Base-by-base conservation (phyloP, 2,113 vertebrate genomes). In the Cynocephalus volans region DNA sequence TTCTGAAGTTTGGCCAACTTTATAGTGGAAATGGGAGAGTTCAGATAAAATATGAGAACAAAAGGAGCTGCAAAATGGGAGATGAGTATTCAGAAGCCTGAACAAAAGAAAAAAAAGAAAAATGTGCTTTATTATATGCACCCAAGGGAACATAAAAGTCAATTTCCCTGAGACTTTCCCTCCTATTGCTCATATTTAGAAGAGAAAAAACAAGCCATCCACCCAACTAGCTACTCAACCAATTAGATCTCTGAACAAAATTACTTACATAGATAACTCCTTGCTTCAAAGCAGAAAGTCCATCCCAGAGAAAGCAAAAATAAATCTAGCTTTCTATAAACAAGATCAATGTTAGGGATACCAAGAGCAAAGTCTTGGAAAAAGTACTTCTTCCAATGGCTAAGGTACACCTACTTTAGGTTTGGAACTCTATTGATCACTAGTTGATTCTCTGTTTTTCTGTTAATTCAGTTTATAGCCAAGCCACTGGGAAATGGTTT, bases 101-200 rank as follows among this genome's bases (percentile, higher is more conserved):
- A 90, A 93, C n/a, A 36, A 72, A 48, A 72, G 67, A 54, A 95
- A 83, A 72, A 36, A 72, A 48, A 72, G 67, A 54, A 95, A 83
- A 72, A 1, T 58, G 26, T 90, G 60, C 33, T 67, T 92, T 67
- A 67, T 54, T 60, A 24, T 3, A 67, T 3, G 9, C 28, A 76
- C 28, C 86, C 84, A 50, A 60, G 58, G 73, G 56, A 93, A 90
- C 31, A 69, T n/a, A 36, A 81, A 72, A 94, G 8, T 73, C 33
- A 28, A 92, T 31, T 69, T 89, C 60, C 70, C 82, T 79, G 11
- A 73, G 60, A 90, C 26, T 36, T 33, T 80, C 21, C 41, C 64
- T 72, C 70, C 36, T 81, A 33, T 77, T 89, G 28, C 64, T 88
- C 58, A 36, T 21, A 19, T 41, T 69, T 41, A 36, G 15, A 36